phyloP scores from a whole-genome alignment of 2,797 vertebrate species.

The Carapus acus region DNA sequence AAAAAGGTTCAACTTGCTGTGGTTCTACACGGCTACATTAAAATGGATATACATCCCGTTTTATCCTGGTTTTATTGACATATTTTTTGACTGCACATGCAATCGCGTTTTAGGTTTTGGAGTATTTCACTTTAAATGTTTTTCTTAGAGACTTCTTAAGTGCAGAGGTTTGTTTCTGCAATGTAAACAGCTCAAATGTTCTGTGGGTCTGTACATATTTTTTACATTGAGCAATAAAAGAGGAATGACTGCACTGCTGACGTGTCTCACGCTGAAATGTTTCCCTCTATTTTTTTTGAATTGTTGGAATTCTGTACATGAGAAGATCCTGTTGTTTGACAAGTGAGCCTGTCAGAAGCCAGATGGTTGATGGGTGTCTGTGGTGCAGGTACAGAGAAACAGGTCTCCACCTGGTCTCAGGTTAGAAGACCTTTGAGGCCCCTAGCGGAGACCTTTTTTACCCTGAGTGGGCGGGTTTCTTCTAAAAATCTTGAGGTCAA shows the following conservation, averaged over 20 bases:
- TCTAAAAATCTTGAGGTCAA: too few relatives aligned
- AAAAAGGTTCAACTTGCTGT: background rate
- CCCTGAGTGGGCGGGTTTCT: too few relatives aligned
- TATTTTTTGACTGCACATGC: background rate
- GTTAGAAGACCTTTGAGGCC: too few relatives aligned
- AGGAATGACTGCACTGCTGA: conserved; percentile 1
- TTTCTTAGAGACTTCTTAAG: conserved; percentile 12
- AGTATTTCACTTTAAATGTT: too few relatives aligned
- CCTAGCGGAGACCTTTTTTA: too few relatives aligned
- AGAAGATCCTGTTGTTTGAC: too few relatives aligned
- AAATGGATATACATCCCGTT: background rate
- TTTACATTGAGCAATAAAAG: background rate
- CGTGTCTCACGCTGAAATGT: background rate
- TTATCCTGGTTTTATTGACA: background rate
- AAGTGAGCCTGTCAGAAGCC: too few relatives aligned
- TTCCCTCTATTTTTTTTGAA: background rate
- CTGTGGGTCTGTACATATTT: background rate
- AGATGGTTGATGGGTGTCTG: too few relatives aligned
- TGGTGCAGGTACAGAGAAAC: too few relatives aligned
- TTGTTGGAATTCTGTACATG: background rate
- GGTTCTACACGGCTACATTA: background rate
- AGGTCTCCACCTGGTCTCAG: too few relatives aligned
- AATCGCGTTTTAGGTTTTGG: background rate
- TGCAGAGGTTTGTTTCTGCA: conserved; percentile 1
- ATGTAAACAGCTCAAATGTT: background rate